Evolutionary conservation across 2,888 invertebrate genomes (phyloP).

Genomic region (Limnephilus marmoratus): DNA sequence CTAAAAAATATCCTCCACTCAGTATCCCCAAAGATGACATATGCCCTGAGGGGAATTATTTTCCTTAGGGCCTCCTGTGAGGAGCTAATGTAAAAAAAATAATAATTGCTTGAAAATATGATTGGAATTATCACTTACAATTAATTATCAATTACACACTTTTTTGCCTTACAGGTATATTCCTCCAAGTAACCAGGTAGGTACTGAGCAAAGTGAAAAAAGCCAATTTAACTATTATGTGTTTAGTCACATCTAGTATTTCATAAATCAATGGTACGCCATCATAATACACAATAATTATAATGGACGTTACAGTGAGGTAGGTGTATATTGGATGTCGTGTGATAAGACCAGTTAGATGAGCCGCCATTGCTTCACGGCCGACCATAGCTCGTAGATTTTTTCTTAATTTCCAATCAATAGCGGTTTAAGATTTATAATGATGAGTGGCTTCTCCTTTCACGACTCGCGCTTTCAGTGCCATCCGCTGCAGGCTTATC

Average conservation of each 20-base stretch:
- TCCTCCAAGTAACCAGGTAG: too few relatives aligned
- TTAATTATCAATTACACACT: too few relatives aligned
- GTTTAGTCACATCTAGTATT: neutral
- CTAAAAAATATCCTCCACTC: too few relatives aligned
- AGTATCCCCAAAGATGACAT: too few relatives aligned
- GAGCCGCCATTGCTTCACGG: neutral
- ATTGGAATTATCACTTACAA: too few relatives aligned
- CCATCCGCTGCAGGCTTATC: neutral
- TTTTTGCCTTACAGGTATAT: too few relatives aligned
- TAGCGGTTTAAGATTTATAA: neutral
- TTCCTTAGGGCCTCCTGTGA: too few relatives aligned
- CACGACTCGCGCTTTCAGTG: neutral
- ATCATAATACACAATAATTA: neutral
- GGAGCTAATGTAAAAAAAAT: too few relatives aligned
- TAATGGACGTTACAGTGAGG: neutral
- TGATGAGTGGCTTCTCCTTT: neutral
- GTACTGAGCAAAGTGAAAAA: too few relatives aligned
- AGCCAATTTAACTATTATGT: neutral
- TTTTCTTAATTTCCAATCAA: neutral
- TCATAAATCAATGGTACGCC: neutral
- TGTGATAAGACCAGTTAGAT: slow-evolving; percentile 1
- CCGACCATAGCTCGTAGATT: neutral
- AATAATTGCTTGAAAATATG: too few relatives aligned
- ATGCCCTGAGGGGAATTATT: too few relatives aligned
- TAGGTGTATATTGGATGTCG: neutral